phyloP scores from a whole-genome alignment of 1,140 invertebrate species.

The Trachymyrmex septentrionalis region DNA sequence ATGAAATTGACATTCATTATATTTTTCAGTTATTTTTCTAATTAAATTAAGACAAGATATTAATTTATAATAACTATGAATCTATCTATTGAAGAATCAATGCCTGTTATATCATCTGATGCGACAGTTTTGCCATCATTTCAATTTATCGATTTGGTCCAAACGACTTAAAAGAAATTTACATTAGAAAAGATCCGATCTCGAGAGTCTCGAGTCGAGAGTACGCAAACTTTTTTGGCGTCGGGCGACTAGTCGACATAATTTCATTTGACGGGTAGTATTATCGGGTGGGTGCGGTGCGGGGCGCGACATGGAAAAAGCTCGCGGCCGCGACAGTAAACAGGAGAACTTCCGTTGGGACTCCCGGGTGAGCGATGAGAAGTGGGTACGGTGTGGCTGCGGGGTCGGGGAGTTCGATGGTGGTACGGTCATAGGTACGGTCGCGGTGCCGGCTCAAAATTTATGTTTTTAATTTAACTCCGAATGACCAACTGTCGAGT shows the following conservation, averaged over 20 bases:
- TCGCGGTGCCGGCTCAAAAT: constrained; percentile 79
- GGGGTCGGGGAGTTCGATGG: constrained; percentile 54
- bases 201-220: constrained; percentile 22
- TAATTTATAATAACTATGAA: constrained; percentile 16
- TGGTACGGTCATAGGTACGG: constrained; percentile 47
- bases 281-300: constrained; percentile 33
- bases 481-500: constrained; percentile 85
- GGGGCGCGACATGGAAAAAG: constrained; percentile 59
- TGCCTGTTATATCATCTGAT: not conserved
- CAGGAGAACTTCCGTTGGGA: constrained; percentile 75
- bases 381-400: constrained; percentile 59
- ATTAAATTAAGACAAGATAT: constrained; percentile 25
- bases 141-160: not conserved
- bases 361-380: constrained; percentile 74
- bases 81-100: constrained; percentile 2
- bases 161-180: constrained; percentile 1
- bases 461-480: constrained; percentile 87
- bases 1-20: constrained; percentile 3
- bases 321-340: constrained; percentile 69
- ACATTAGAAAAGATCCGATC: constrained; percentile 8
- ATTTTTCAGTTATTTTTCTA: constrained; percentile 17
- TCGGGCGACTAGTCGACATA: constrained; percentile 30
- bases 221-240: constrained; percentile 44
- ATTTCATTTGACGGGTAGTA: constrained; percentile 52
- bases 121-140: not conserved